Evolutionary conservation across 2,888 invertebrate species (phyloP).

Genomic region (Euplagia quadripunctaria): DNA sequence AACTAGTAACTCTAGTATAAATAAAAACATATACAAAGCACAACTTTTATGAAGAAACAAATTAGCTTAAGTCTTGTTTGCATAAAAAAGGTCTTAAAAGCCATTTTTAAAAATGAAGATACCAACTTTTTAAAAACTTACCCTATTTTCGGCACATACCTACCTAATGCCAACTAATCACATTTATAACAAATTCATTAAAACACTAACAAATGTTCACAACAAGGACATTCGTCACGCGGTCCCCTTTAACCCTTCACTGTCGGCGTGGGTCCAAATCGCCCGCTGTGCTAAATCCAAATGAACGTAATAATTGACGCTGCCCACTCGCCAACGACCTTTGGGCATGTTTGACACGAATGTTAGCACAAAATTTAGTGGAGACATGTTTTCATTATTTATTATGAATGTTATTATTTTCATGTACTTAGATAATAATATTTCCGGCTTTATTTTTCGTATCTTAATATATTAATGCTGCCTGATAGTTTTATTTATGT

Average conservation of each 20-base stretch:
- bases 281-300: conserved; percentile 82
- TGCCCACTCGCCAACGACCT: conserved; percentile 65
- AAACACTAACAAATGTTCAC: conserved; percentile 72
- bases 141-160: neutral
- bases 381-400: conserved; percentile 45
- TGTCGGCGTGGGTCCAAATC: conserved; percentile 66
- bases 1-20: neutral
- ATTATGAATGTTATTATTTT: conserved; percentile 1
- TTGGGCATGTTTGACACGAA: conserved; percentile 56
- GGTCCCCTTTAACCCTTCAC: conserved; percentile 73
- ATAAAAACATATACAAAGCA: neutral
- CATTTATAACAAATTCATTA: conserved; percentile 65
- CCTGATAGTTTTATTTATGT: neutral
- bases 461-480: neutral
- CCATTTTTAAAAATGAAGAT: no score
- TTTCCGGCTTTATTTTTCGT: neutral
- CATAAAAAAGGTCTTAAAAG: no score
- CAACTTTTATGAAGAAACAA: neutral
- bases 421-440: neutral
- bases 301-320: conserved; percentile 86
- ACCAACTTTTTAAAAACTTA: no score
- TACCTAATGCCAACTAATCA: conserved; percentile 20
- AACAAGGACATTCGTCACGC: conserved; percentile 73
- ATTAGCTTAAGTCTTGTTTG: no score
- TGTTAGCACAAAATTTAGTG: conserved; percentile 47